A percentile compares a stretch with the other conserved stretches of the same genome.
These are phyloP conservation scores for Pipa parva DNA, from an alignment of 2,113 vertebrate species.

Conservation along the genomic window DNA sequence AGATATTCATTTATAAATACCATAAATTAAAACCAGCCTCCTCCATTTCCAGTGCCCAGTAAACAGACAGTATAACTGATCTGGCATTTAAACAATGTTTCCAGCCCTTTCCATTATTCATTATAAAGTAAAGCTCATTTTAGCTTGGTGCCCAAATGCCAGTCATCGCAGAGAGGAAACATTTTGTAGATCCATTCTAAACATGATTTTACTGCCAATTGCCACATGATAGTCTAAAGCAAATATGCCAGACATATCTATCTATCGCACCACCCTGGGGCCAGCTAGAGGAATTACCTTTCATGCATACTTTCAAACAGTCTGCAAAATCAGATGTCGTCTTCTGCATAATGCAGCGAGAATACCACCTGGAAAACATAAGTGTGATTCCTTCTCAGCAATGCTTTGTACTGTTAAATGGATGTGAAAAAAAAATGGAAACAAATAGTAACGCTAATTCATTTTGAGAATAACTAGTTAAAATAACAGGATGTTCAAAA, in stretches of 20 bases:
- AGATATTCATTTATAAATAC: too few relatives aligned
- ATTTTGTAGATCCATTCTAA: constrained; percentile 22
- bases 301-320: constrained; percentile 59
- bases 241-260: background rate
- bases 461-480: too few relatives aligned
- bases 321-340: constrained; percentile 46
- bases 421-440: background rate
- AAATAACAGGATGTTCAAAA: too few relatives aligned
- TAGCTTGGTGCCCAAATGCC: background rate
- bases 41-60: too few relatives aligned
- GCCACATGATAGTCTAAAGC: constrained; percentile 1
- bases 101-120: too few relatives aligned
- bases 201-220: constrained; percentile 15
- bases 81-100: too few relatives aligned
- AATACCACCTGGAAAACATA: constrained; percentile 56
- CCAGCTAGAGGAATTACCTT: constrained; percentile 47
- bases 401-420: background rate
- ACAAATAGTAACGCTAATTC: too few relatives aligned
- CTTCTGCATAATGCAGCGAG: constrained; percentile 54
- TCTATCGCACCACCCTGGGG: background rate
- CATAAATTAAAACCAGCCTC: too few relatives aligned
- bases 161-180: background rate
- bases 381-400: background rate
- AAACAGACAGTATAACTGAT: too few relatives aligned
- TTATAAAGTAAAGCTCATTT: too few relatives aligned